Evolutionary conservation across 2,797 vertebrate species (phyloP).

Genomic region (Euphonia xanthogaster): DNA sequence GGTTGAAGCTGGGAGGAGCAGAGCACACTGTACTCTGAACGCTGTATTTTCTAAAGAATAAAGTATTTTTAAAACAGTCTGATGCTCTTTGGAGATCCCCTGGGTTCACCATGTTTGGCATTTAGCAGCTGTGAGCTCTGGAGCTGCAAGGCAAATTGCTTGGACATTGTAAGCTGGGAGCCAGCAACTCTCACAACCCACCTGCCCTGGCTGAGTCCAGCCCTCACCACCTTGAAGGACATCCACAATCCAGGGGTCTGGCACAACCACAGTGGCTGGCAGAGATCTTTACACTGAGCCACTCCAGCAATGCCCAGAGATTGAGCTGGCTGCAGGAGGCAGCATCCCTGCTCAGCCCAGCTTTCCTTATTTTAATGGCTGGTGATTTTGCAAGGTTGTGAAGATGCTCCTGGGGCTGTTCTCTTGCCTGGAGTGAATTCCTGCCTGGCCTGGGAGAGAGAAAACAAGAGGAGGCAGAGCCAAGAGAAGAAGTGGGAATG

Average conservation of each 20-base stretch:
- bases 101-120: not conserved
- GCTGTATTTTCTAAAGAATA: slow-evolving; percentile 85
- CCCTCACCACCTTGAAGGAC: not conserved
- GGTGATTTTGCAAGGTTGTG: not conserved
- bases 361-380: not conserved
- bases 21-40: slow-evolving; percentile 71
- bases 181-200: fast-evolving
- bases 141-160: not conserved
- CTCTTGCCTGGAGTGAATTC: not conserved
- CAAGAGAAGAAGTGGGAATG: not conserved
- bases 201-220: not conserved
- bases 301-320: not conserved
- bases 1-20: slow-evolving; percentile 12
- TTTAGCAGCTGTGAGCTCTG: fast-evolving
- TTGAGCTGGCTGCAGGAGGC: fast-evolving
- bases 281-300: not conserved
- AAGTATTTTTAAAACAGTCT: slow-evolving; percentile 82
- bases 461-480: not conserved
- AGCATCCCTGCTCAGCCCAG: not conserved
- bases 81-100: not conserved
- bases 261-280: not conserved
- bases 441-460: fast-evolving
- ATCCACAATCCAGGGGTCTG: not conserved
- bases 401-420: not conserved
- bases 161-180: fast-evolving